Percentiles rank a stretch among this genome's conserved stretches.
phyloP scores from a whole-genome alignment of 2,113 vertebrate genomes.

The Phaetusa simplex region DNA sequence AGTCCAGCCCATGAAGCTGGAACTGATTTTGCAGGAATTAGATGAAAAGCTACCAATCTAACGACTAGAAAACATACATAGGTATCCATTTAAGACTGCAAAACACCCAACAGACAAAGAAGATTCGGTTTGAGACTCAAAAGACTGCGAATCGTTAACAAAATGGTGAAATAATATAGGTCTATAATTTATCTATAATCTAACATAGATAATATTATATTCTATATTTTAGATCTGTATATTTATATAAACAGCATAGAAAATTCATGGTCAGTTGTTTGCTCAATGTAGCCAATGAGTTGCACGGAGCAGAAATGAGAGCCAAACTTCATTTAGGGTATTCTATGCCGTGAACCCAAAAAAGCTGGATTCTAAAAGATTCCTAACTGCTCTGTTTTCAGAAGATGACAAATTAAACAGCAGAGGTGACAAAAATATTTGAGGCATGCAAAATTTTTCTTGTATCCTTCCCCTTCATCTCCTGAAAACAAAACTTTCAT shows the following conservation, averaged over 20 bases:
- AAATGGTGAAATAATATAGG: neutral
- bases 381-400: neutral
- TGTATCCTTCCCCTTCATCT: neutral
- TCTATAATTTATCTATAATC: neutral
- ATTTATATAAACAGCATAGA: neutral
- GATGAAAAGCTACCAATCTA: slow-evolving; percentile 36
- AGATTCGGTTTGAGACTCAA: neutral
- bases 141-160: neutral
- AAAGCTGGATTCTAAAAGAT: neutral
- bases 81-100: neutral
- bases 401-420: neutral
- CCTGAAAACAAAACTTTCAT: neutral
- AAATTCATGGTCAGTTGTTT: neutral
- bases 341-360: neutral
- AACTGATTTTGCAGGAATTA: slow-evolving; percentile 50
- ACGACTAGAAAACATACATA: neutral
- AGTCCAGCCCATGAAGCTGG: neutral
- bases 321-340: neutral
- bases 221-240: neutral
- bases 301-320: neutral
- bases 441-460: neutral
- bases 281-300: neutral
- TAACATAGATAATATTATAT: neutral
- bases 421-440: neutral
- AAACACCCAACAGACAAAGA: slow-evolving; percentile 7